A percentile compares a stretch with the other conserved stretches of the same genome.
These are phyloP conservation scores for Crossocerus cetratus DNA, from an alignment of 2,888 invertebrate genomes.

Conservation along the genomic window DNA sequence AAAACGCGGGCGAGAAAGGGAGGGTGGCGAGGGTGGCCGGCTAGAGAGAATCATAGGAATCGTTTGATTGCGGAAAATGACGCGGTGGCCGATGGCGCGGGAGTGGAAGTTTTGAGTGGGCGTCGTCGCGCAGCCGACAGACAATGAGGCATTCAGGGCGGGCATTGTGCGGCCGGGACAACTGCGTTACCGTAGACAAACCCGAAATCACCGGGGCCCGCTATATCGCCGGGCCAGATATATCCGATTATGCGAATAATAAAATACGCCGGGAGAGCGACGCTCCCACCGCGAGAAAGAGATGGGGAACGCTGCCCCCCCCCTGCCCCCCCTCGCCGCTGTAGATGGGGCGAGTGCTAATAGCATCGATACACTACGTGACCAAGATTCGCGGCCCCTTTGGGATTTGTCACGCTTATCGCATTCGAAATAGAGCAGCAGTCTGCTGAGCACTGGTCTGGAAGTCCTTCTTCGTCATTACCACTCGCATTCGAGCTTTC, in stretches of 20 bases:
- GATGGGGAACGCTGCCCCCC: too few species aligned
- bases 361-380: slow-evolving; percentile 28
- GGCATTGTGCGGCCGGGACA: slow-evolving; percentile 67
- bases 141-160: slow-evolving; percentile 73
- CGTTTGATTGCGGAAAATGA: slow-evolving; percentile 72
- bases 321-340: too few species aligned
- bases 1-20: neutral
- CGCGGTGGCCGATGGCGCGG: slow-evolving; percentile 58
- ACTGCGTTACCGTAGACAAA: slow-evolving; percentile 75
- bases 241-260: slow-evolving; percentile 72
- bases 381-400: neutral
- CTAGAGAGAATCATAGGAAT: slow-evolving; percentile 52
- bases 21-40: slow-evolving; percentile 23
- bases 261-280: slow-evolving; percentile 59
- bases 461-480: too few species aligned
- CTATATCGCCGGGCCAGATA: slow-evolving; percentile 66
- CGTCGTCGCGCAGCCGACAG: slow-evolving; percentile 62
- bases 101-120: slow-evolving; percentile 72
- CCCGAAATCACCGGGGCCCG: slow-evolving; percentile 72
- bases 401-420: neutral
- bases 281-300: slow-evolving; percentile 11
- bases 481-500: neutral
- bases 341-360: slow-evolving; percentile 40
- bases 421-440: too few species aligned
- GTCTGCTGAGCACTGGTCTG: too few species aligned